phyloP scores from a whole-genome alignment of 2,797 vertebrate genomes.

The Rhinella marina region DNA sequence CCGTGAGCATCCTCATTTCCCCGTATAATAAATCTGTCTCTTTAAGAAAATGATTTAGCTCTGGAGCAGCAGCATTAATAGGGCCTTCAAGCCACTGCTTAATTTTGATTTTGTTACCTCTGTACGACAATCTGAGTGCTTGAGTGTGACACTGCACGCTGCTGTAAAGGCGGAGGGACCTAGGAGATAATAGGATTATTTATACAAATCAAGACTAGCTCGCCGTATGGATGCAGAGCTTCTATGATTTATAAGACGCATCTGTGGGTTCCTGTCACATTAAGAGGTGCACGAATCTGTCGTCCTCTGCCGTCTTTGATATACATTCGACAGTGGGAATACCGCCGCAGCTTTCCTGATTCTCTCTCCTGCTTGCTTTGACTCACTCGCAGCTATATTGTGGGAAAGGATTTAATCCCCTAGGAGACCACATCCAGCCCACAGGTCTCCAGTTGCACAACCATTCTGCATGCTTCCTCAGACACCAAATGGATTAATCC shows the following conservation, averaged over 20 bases:
- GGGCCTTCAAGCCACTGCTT: constrained; percentile 33
- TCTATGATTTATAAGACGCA: constrained; percentile 31
- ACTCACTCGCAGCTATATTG: constrained; percentile 52
- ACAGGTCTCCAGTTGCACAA: constrained; percentile 54
- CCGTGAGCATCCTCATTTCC: not conserved
- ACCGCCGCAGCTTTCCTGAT: constrained; percentile 15
- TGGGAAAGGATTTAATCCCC: constrained; percentile 62
- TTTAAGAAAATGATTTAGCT: constrained; percentile 42
- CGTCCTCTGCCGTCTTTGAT: constrained; percentile 40
- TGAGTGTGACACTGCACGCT: constrained; percentile 26
- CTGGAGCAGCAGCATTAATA: constrained; percentile 11
- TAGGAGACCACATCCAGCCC: constrained; percentile 53
- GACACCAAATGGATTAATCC: constrained; percentile 60
- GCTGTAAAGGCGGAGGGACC: constrained; percentile 34
- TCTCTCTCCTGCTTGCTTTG: constrained; percentile 46
- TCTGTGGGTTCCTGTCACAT: constrained; percentile 51
- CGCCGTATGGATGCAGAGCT: constrained; percentile 24
- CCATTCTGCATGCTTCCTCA: constrained; percentile 49
- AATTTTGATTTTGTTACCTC: constrained; percentile 51
- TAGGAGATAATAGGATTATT: constrained; percentile 49
- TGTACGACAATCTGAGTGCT: constrained; percentile 13
- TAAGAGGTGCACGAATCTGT: constrained; percentile 35
- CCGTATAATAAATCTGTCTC: not conserved
- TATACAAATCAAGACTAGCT: constrained; percentile 38
- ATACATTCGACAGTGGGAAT: constrained; percentile 40